These are phyloP conservation scores for Nasonia longicornis DNA, from an alignment of 1,140 invertebrate genomes.

Conservation along the genomic window DNA sequence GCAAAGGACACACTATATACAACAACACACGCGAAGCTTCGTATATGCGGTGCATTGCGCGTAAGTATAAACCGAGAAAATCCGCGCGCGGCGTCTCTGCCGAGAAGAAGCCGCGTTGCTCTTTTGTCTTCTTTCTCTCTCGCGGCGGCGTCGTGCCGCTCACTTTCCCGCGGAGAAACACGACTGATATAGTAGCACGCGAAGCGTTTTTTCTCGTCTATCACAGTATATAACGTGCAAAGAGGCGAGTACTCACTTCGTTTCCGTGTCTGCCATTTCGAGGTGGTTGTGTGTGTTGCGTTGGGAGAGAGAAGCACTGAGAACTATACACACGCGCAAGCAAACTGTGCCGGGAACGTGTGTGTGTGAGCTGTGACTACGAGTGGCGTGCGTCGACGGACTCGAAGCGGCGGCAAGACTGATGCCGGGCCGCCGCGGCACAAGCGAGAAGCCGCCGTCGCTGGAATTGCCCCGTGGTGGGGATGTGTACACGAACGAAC, in stretches of 20 bases:
- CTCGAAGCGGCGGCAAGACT: not conserved
- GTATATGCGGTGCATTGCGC: not conserved
- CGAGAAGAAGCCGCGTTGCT: not conserved
- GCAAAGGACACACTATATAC: not conserved
- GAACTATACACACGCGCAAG: not conserved
- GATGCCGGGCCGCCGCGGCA: not conserved
- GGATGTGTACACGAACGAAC: not conserved
- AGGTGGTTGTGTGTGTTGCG: constrained; percentile 41
- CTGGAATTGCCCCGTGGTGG: not conserved
- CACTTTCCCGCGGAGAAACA: not conserved
- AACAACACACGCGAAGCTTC: too few species aligned
- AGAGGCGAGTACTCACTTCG: constrained; percentile 60
- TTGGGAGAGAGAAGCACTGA: not conserved
- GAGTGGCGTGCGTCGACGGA: not conserved
- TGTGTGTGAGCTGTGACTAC: not conserved
- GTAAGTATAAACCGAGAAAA: not conserved
- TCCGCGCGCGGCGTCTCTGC: not conserved
- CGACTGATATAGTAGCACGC: not conserved
- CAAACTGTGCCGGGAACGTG: not conserved
- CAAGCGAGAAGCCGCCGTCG: not conserved
- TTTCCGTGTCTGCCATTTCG: constrained; percentile 65
- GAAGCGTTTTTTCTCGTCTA: not conserved
- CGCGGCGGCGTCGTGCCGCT: not conserved
- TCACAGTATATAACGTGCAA: not conserved
- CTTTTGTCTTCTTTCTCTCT: constrained; percentile 6